Base-by-base conservation (phyloP, 2,797 vertebrate genomes). In the Discoglossus pictus region DNA sequence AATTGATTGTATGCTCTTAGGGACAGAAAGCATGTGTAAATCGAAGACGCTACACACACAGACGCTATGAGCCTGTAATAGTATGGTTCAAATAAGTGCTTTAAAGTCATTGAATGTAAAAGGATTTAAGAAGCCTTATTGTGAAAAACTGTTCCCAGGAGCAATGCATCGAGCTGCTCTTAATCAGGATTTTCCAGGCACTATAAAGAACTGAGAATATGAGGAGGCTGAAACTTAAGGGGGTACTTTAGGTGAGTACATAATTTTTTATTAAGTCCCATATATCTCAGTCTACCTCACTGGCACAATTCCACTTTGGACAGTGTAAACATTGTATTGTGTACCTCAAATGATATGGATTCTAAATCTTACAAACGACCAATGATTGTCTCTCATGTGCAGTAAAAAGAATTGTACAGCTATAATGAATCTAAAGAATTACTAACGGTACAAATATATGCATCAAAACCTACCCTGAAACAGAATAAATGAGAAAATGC, bases 241-340 rank as follows among this genome's bases (percentile, higher is more conserved):
- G 68, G 68, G 51, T 58, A 50, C 60, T 70, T 69, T 69, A 62
- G 51, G 55, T 13, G 50, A 50, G 63, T 56, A 58, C 48, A 70
- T 58, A 70, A 70, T 58, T 35, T 56, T 70, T 64, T 70, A 70
- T 47, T 56, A 51, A 34, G 35, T 56, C 60, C 60, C 42, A 70
- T 70, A 70, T 70, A 63, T 70, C 68, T 58, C 25, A 40, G 65
- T 51, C 65, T 61, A 12, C 43, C 18, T 70, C 60, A 23, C 44
- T 58, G 52, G 60, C 52, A 34, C 25, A n/a, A 24, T 46, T 58
- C 36, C 52, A 51, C 60, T 39, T 35, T 38, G 68, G 68, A 55
- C 60, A 42, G 20, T 24, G 60, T 64, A 70, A 63, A 70, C 68
- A 64, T 13, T 20, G 43, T 50, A 36, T 38, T 13, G 9, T 25